These are phyloP conservation scores for Dolichoris vasculosae DNA, from an alignment of 1,140 invertebrate genomes.

Conservation along the genomic window DNA sequence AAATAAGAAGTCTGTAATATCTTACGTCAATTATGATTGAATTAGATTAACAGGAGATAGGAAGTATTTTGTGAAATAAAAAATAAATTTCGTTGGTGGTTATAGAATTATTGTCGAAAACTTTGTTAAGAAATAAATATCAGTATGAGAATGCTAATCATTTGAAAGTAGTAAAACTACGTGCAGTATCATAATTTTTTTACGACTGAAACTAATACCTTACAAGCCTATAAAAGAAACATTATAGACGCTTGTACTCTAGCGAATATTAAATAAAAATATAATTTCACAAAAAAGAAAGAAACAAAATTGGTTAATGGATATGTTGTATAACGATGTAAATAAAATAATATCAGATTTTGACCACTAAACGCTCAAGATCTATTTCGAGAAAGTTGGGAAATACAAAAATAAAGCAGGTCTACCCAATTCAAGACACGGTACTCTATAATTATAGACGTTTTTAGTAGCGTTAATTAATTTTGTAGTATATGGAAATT, in stretches of 20 bases:
- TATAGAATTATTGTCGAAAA: neutral
- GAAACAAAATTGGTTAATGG: neutral
- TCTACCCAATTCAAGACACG: neutral
- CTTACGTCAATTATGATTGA: neutral
- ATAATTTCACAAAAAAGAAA: slow-evolving; percentile 4
- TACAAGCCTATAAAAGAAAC: neutral
- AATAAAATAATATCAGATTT: neutral
- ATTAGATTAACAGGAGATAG: neutral
- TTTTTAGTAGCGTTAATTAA: neutral
- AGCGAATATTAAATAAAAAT: neutral
- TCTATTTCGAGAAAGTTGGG: slow-evolving; percentile 6
- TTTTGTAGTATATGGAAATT: neutral
- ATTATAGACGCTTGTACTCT: neutral
- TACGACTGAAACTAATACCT: neutral
- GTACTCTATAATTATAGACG: slow-evolving; percentile 2
- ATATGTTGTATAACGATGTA: neutral
- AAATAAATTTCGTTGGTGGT: neutral
- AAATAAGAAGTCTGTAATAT: neutral
- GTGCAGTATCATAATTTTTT: neutral
- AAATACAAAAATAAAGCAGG: slow-evolving; percentile 18
- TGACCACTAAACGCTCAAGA: neutral
- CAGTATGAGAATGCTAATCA: neutral
- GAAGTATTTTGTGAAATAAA: neutral
- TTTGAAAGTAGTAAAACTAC: slow-evolving; percentile 15
- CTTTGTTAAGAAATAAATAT: neutral